Conservation (phyloP, 2,797 vertebrate genomes). For the Loriculus beryllinus region DNA sequence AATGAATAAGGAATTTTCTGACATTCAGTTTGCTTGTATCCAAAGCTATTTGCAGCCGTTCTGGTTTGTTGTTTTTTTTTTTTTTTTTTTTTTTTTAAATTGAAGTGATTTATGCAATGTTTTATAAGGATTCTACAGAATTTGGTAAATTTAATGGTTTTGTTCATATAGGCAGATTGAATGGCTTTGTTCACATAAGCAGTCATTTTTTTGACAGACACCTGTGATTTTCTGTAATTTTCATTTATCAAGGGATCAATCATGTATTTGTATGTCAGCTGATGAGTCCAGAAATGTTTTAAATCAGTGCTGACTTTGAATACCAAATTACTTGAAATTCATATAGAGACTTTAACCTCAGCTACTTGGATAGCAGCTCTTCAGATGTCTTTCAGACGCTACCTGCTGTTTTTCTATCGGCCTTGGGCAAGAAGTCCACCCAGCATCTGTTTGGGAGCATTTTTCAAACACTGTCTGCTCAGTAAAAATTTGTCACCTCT, state of each 20-base stretch:
- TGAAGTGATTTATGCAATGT: not conserved
- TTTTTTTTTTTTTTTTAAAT: not conserved
- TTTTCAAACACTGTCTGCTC: not conserved
- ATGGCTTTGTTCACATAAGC: conserved; percentile 42
- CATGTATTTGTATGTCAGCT: not conserved
- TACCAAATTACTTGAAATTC: not conserved
- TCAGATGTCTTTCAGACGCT: conserved; percentile 21
- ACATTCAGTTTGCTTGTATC: not conserved
- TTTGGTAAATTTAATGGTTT: conserved; percentile 15
- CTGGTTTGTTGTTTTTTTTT: not conserved
- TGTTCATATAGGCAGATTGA: conserved; percentile 11
- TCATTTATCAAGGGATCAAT: conserved; percentile 11
- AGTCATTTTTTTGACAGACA: conserved; percentile 31
- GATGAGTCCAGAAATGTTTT: not conserved
- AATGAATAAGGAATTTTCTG: not conserved
- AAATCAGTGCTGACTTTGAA: conserved; percentile 8
- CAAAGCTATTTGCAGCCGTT: not conserved
- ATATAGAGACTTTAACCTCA: not conserved
- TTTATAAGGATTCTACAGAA: conserved; percentile 13
- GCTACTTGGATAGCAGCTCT: conserved; percentile 10
- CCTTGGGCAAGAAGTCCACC: not conserved
- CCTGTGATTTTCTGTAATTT: conserved; percentile 52
- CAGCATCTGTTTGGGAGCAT: not conserved
- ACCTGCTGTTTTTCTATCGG: not conserved
- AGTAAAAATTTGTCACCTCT: conserved; percentile 8